phyloP scores from a whole-genome alignment of 2,888 invertebrate species.

The Trachelus tabidus region DNA sequence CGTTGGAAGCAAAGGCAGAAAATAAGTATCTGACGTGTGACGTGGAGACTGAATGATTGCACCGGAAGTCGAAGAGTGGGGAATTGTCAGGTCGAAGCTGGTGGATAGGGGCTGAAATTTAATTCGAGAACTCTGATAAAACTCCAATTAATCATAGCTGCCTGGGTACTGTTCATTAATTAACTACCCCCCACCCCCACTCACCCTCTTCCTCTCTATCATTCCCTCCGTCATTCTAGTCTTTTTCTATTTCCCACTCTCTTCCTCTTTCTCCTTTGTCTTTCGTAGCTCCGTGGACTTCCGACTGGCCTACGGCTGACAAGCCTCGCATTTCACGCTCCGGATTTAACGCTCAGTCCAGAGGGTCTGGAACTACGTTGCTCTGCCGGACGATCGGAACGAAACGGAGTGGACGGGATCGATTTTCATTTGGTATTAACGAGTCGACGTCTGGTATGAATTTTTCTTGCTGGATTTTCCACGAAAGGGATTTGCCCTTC shows the following conservation, averaged over 20 bases:
- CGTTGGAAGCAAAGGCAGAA: not conserved
- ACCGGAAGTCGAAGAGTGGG: not conserved
- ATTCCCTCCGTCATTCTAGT: not conserved
- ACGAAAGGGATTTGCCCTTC: not conserved
- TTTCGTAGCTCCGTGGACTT: not conserved
- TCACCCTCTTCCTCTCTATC: not conserved
- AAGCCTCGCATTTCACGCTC: not conserved
- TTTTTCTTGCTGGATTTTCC: not conserved
- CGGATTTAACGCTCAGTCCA: not conserved
- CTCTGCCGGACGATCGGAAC: not conserved
- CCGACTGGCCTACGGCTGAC: not conserved
- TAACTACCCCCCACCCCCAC: not conserved
- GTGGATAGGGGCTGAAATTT: not conserved
- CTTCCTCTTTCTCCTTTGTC: not conserved
- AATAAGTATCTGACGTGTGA: not conserved
- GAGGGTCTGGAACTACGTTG: not conserved
- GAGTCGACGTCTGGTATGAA: not conserved
- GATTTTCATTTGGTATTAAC: not conserved
- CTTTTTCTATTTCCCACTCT: not conserved
- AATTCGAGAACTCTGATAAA: constrained; percentile 13
- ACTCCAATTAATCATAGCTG: constrained; percentile 20
- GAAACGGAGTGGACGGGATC: not conserved
- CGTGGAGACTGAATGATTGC: not conserved
- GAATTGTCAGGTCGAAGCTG: not conserved
- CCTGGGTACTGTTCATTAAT: constrained; percentile 17